Evolutionary conservation across 2,797 vertebrate genomes (phyloP).

Genomic region (Pelodytes ibericus): DNA sequence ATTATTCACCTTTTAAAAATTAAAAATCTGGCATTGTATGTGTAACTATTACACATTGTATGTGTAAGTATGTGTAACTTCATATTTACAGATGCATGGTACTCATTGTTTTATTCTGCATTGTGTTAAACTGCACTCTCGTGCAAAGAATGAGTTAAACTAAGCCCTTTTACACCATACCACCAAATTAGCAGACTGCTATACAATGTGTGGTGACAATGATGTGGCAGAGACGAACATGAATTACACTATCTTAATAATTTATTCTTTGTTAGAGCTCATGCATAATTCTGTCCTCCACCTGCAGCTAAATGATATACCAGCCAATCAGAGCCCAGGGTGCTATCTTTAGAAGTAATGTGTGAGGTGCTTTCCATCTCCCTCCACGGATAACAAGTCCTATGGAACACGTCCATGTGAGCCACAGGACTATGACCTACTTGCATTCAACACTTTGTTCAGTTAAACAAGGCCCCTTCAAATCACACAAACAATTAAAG

Average conservation of each 20-base stretch:
- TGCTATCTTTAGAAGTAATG: constrained; percentile 53
- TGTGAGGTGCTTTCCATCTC: constrained; percentile 39
- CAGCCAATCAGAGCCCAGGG: constrained; percentile 30
- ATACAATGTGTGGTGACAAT: constrained; percentile 24
- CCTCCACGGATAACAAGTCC: background rate
- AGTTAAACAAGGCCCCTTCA: background rate
- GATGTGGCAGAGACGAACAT: constrained; percentile 36
- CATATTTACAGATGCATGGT: too few relatives aligned
- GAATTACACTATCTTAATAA: constrained; percentile 50
- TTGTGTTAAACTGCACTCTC: background rate
- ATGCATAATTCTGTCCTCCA: constrained; percentile 53
- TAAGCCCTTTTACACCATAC: background rate
- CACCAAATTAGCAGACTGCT: constrained; percentile 26
- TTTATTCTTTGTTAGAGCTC: constrained; percentile 54
- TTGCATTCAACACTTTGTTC: constrained; percentile 10
- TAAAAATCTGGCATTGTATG: too few relatives aligned
- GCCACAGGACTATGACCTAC: constrained; percentile 44
- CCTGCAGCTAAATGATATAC: constrained; percentile 42
- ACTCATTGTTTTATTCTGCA: too few relatives aligned
- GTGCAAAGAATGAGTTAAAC: constrained; percentile 9
- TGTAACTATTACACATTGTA: too few relatives aligned
- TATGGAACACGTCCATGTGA: constrained; percentile 10
- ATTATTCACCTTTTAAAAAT: too few relatives aligned
- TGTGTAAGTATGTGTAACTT: too few relatives aligned
- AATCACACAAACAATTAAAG: background rate